A percentile compares a stretch with the other conserved stretches of the same genome.
phyloP scores from a whole-genome alignment of 1,140 invertebrate genomes.

The Drosophila sucinea region DNA sequence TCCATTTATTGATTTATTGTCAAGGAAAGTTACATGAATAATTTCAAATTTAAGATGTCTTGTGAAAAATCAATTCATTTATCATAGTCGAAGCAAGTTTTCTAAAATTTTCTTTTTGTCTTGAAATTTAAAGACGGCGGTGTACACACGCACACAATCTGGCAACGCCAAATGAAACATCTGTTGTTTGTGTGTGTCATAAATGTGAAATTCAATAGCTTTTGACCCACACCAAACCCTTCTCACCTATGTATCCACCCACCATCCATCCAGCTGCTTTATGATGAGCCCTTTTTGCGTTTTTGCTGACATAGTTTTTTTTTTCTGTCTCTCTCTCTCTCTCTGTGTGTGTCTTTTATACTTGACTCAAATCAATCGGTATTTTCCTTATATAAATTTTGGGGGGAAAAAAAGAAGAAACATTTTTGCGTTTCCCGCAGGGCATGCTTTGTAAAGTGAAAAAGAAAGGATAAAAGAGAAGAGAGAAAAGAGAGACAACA shows the following conservation, averaged over 20 bases:
- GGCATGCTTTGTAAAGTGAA: neutral
- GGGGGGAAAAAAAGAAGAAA: neutral
- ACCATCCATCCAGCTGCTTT: too few species aligned
- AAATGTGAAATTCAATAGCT: neutral
- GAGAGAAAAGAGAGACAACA: neutral
- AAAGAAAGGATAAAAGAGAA: neutral
- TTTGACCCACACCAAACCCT: too few species aligned
- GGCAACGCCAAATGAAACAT: neutral
- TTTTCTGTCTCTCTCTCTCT: neutral
- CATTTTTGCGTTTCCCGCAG: neutral
- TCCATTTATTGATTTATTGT: too few species aligned
- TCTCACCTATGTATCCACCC: too few species aligned
- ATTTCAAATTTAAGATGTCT: too few species aligned
- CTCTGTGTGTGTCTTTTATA: neutral
- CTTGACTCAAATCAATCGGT: neutral
- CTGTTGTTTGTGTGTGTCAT: neutral
- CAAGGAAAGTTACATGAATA: too few species aligned
- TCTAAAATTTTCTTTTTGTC: too few species aligned
- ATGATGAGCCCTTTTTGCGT: neutral
- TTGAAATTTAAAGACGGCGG: neutral
- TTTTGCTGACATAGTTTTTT: conserved; percentile 2
- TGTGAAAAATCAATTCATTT: too few species aligned
- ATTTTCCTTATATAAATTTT: neutral
- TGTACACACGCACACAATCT: neutral
- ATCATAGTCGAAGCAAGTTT: too few species aligned